phyloP scores from a whole-genome alignment of 1,140 invertebrate genomes.

The Achroia grisella region DNA sequence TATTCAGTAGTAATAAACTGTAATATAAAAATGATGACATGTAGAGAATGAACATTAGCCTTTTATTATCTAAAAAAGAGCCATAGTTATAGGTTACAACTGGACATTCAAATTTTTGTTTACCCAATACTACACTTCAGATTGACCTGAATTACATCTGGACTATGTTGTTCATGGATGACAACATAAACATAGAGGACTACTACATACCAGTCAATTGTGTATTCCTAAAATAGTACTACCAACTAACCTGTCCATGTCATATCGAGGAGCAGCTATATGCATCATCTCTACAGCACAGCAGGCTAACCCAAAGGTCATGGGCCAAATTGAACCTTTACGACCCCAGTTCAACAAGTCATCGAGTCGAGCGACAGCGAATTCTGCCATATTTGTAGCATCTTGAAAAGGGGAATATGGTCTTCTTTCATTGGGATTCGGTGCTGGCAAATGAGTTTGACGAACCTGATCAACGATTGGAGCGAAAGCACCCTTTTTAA shows the following conservation, averaged over 20 bases:
- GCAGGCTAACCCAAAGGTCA: conserved; percentile 97
- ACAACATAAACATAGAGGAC: too few species aligned
- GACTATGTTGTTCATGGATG: too few species aligned
- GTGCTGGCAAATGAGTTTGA: conserved; percentile 64
- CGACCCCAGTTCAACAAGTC: conserved; percentile 97
- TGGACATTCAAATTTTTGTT: too few species aligned
- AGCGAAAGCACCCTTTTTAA: conserved; percentile 57
- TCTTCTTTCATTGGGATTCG: conserved; percentile 48
- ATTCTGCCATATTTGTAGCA: conserved; percentile 81
- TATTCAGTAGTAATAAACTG: too few species aligned
- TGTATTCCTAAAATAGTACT: not conserved
- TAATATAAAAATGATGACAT: too few species aligned
- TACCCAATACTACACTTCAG: too few species aligned
- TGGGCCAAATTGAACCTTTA: conserved; percentile 94
- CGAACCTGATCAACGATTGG: conserved; percentile 52
- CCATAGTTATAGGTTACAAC: too few species aligned
- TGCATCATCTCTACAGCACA: conserved; percentile 99
- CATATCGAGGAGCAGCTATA: conserved; percentile 97
- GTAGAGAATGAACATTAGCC: too few species aligned
- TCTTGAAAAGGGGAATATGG: conserved; percentile 83
- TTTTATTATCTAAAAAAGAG: too few species aligned
- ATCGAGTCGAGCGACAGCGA: conserved; percentile 88
- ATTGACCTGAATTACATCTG: not conserved
- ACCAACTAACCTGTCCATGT: conserved; percentile 86
- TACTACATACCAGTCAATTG: too few species aligned